Evolutionary conservation across 2,797 vertebrate genomes (phyloP).

Genomic region (Spatula versicolor): DNA sequence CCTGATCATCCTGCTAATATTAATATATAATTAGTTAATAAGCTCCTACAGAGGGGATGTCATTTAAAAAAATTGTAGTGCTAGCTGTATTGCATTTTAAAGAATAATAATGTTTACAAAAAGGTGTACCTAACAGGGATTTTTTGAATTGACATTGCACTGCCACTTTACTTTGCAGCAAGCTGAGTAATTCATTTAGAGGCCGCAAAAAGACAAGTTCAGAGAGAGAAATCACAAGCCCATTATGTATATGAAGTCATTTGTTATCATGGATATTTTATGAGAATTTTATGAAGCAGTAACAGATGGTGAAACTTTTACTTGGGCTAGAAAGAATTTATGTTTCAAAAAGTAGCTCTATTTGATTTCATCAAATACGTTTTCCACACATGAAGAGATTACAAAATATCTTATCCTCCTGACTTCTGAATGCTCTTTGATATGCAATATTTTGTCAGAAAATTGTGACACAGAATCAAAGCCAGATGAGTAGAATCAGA

Average conservation of each 20-base stretch:
- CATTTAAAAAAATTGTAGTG: background rate
- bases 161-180: background rate
- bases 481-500: conserved; percentile 2
- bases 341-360: background rate
- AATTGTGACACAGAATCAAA: conserved; percentile 22
- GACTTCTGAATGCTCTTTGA: conserved; percentile 12
- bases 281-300: conserved; percentile 25
- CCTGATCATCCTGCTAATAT: conserved; percentile 46
- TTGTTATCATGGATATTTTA: conserved; percentile 46
- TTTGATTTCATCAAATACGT: conserved; percentile 14
- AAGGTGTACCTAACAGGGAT: background rate
- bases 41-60: conserved; percentile 45
- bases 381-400: conserved; percentile 10
- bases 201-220: background rate
- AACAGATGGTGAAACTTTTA: conserved; percentile 49
- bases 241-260: background rate
- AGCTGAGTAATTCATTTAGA: background rate
- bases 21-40: conserved; percentile 61
- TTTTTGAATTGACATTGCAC: background rate
- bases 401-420: conserved; percentile 6
- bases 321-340: conserved; percentile 24
- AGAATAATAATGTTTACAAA: background rate
- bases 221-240: background rate
- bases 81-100: conserved; percentile 37
- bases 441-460: conserved; percentile 25